A percentile compares a stretch with the other conserved stretches of the same genome.
These are phyloP conservation scores for Axis porcinus DNA, from an alignment of 2,113 vertebrate genomes.

Conservation along the genomic window DNA sequence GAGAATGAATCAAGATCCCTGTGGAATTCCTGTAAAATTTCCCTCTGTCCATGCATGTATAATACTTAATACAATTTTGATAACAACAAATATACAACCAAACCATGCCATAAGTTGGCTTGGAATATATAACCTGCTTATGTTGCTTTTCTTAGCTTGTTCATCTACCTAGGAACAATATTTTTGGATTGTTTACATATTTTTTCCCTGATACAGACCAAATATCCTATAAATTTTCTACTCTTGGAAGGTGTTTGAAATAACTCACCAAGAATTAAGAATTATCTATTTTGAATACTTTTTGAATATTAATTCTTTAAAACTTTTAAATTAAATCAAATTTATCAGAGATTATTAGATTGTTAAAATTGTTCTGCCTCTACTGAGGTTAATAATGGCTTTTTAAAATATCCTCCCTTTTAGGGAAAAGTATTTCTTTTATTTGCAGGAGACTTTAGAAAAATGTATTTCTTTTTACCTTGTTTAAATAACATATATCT, in stretches of 20 bases:
- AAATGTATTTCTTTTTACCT: background rate
- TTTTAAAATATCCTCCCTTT: background rate
- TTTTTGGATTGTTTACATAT: background rate
- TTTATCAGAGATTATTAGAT: background rate
- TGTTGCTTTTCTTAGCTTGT: background rate
- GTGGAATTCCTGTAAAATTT: background rate
- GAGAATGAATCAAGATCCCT: background rate
- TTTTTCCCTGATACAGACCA: background rate
- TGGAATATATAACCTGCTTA: background rate
- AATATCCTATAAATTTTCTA: background rate
- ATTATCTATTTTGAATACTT: background rate
- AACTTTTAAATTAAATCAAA: background rate
- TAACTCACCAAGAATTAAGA: background rate
- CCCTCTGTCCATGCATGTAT: background rate
- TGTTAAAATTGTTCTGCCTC: background rate
- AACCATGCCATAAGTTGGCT: background rate
- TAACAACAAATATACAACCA: background rate
- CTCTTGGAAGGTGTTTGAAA: background rate
- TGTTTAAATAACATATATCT: background rate
- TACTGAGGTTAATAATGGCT: background rate
- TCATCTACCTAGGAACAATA: background rate
- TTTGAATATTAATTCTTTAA: background rate
- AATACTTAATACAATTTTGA: background rate
- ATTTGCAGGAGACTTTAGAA: background rate
- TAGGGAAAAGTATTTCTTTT: background rate